These are phyloP conservation scores for Bombyx mandarina DNA, from an alignment of 1,140 invertebrate species.

Conservation along the genomic window DNA sequence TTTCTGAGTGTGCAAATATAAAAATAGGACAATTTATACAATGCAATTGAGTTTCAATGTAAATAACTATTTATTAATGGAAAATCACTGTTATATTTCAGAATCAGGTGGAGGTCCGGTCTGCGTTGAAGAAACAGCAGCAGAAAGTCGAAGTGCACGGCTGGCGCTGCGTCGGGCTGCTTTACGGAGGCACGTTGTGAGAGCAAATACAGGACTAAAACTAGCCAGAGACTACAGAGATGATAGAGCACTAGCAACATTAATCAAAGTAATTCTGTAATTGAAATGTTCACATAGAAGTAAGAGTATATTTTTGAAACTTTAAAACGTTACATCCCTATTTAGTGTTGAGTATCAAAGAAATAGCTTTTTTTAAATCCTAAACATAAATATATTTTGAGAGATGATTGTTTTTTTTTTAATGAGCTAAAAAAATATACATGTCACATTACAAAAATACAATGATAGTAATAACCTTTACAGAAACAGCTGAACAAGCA, in stretches of 20 bases:
- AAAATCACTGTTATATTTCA: conserved; percentile 8
- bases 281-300: no score
- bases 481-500: conserved; percentile 50
- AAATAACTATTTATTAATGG: neutral
- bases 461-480: no score
- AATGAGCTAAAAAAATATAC: no score
- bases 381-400: no score
- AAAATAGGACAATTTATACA: neutral
- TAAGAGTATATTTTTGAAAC: no score
- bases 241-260: conserved; percentile 30
- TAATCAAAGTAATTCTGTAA: conserved; percentile 40
- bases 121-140: conserved; percentile 47
- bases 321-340: no score
- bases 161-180: conserved; percentile 70
- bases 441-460: no score
- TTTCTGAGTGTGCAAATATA: no score
- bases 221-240: conserved; percentile 37
- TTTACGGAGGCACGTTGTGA: conserved; percentile 69
- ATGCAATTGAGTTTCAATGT: neutral
- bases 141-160: conserved; percentile 60
- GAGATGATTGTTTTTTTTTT: no score
- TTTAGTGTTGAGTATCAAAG: no score
- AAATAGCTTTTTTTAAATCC: no score
- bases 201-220: conserved; percentile 46
- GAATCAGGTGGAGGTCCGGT: conserved; percentile 36